Percentiles rank a stretch among this genome's conserved stretches.
phyloP scores from a whole-genome alignment of 1,140 invertebrate species.

The Ectropis grisescens region DNA sequence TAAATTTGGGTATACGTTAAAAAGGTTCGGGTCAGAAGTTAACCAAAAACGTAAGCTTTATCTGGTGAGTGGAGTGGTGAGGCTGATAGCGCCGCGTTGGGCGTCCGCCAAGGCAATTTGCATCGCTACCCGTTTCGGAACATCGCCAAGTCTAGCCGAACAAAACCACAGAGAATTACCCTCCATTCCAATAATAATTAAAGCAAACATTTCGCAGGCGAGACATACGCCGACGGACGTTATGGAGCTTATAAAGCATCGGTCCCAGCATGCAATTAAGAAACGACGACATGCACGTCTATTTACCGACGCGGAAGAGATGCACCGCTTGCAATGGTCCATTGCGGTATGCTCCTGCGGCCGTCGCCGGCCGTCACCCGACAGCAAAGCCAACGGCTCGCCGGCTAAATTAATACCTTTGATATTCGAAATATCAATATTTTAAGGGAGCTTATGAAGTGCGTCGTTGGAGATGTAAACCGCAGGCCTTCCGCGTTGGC shows the following conservation, averaged over 20 bases:
- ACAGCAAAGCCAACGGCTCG: conserved; percentile 28
- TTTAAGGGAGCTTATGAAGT: conserved; percentile 52
- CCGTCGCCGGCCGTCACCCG: conserved; percentile 20
- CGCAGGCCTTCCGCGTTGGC: conserved; percentile 48
- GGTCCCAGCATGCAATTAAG: conserved; percentile 62
- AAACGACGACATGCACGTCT: conserved; percentile 56
- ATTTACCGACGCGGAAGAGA: conserved; percentile 66
- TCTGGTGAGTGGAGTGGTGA: conserved; percentile 36
- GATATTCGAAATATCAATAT: conserved; percentile 64
- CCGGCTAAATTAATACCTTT: conserved; percentile 62
- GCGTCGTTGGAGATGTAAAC: conserved; percentile 27
- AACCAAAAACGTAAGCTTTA: too few species aligned
- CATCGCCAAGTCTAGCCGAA: conserved; percentile 69
- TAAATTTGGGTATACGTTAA: too few species aligned
- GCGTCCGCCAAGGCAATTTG: conserved; percentile 67
- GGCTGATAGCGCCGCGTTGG: conserved; percentile 58
- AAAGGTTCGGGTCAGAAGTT: too few species aligned
- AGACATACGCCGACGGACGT: conserved; percentile 51
- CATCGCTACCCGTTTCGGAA: conserved; percentile 68
- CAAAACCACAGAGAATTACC: conserved; percentile 68
- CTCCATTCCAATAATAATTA: conserved; percentile 70
- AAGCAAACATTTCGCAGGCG: conserved; percentile 65
- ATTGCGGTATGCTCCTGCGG: conserved; percentile 34
- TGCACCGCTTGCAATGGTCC: conserved; percentile 55
- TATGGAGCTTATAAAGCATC: conserved; percentile 67